These are phyloP conservation scores for Dasypus novemcinctus DNA, from an alignment of 2,113 vertebrate genomes.

Conservation along the genomic window DNA sequence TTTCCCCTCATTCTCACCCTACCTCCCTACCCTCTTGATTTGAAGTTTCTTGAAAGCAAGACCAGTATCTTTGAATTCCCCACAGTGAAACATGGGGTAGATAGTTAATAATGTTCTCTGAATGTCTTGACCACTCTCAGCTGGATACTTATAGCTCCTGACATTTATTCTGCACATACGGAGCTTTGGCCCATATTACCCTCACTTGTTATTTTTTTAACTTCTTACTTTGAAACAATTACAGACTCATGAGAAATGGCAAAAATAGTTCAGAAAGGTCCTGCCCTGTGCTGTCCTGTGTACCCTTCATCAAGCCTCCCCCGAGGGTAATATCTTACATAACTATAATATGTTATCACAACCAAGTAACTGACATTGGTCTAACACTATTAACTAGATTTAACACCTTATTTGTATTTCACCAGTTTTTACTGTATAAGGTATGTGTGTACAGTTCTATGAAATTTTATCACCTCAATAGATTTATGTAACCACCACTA, in stretches of 20 bases:
- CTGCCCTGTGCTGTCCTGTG: not conserved
- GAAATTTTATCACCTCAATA: not conserved
- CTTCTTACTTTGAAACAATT: constrained; percentile 14
- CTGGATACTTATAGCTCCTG: not conserved
- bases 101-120: not conserved
- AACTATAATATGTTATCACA: not conserved
- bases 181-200: not conserved
- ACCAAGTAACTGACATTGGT: not conserved
- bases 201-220: not conserved
- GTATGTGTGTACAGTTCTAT: not conserved
- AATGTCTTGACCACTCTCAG: not conserved
- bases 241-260: not conserved
- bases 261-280: not conserved
- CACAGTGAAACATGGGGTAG: not conserved
- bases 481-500: not conserved
- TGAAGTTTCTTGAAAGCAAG: not conserved
- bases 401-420: not conserved
- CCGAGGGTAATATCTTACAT: not conserved
- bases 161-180: not conserved
- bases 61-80: not conserved
- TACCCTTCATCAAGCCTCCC: not conserved
- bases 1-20: not conserved
- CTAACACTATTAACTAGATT: not conserved
- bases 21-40: not conserved
- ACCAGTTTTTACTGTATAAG: not conserved